Evolutionary conservation across 1,140 invertebrate species (phyloP), one percentile per base, ranked within the genome.

Genomic region (Battus philenor): DNA sequence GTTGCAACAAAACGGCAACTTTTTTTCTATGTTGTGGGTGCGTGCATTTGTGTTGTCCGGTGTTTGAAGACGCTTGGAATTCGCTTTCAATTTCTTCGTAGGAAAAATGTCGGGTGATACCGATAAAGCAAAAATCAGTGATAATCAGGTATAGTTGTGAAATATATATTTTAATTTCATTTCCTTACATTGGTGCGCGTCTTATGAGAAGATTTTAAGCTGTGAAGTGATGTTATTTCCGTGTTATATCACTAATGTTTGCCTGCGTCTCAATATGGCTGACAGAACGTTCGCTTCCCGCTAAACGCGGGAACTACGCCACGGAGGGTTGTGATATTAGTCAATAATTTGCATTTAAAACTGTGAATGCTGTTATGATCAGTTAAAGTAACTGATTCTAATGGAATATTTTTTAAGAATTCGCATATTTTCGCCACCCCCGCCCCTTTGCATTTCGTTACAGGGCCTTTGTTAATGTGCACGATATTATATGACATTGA

Each of bases 121-220:
- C 82, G 84, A 86, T 86, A 86, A 86, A 83, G 84, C 80, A 66
- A 86, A 86, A 86, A 85, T 86, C 80, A 86, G 80, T 86, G 84
- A 86, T 59, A 86, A 86, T 86, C 84, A 86, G 82, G 84, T 86
- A 86, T 83, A 70, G 62, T 82, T 83, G 78, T 82, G 77, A 69
- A 70, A 74, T 80, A 73, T 76, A 57, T 70, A 60, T 67, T 74
- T 64, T 32, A 71, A 71, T 63, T 71, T 70, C 64, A 71, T 80
- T 82, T 79, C 78, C 68, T 53, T 54, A 65, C 69, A 64, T 47
- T 60, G 55, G 62, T 77, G 77, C 65, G 82, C 76, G 65, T 81
- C 60, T 71, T 59, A 47, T 76, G 53, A 74, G 52, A 63, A 63
- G 38, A 63, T 62, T 73, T 71, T 51, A 44, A 71, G 59, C 53